phyloP scores from a whole-genome alignment of 2,113 vertebrate species.

The Phainopepla nitens region DNA sequence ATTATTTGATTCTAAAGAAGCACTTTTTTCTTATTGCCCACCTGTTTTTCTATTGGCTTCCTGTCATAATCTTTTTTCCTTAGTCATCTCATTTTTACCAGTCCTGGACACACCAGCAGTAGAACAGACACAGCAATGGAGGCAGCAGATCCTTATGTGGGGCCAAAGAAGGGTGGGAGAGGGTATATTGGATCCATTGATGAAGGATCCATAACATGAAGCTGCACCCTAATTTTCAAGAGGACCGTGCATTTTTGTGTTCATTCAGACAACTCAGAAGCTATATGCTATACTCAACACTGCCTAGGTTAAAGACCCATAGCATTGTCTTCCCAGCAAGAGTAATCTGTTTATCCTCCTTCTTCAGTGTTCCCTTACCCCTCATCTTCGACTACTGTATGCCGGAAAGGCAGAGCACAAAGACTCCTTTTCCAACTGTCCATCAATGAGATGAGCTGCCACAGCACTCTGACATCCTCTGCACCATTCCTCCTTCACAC shows the following conservation, averaged over 20 bases:
- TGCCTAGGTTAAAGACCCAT: neutral
- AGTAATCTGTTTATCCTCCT: neutral
- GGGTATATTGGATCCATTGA: neutral
- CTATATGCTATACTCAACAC: neutral
- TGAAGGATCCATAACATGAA: neutral
- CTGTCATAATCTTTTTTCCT: neutral
- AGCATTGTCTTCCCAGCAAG: fast-evolving
- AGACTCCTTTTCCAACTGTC: neutral
- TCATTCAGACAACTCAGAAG: neutral
- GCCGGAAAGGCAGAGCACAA: neutral
- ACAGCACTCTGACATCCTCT: neutral
- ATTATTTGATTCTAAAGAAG: neutral
- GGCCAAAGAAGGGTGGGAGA: neutral
- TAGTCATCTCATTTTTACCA: neutral
- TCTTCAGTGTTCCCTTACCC: neutral
- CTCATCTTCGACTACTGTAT: neutral
- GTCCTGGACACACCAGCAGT: neutral
- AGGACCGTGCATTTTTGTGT: neutral
- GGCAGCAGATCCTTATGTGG: neutral
- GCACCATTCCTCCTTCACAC: neutral
- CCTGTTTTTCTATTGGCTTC: neutral
- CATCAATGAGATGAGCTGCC: neutral
- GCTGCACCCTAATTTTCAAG: neutral
- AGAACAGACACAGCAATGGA: neutral
- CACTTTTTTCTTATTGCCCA: neutral